These are phyloP conservation scores for Drosophila micromelanica DNA, from an alignment of 1,140 invertebrate species.

Conservation along the genomic window DNA sequence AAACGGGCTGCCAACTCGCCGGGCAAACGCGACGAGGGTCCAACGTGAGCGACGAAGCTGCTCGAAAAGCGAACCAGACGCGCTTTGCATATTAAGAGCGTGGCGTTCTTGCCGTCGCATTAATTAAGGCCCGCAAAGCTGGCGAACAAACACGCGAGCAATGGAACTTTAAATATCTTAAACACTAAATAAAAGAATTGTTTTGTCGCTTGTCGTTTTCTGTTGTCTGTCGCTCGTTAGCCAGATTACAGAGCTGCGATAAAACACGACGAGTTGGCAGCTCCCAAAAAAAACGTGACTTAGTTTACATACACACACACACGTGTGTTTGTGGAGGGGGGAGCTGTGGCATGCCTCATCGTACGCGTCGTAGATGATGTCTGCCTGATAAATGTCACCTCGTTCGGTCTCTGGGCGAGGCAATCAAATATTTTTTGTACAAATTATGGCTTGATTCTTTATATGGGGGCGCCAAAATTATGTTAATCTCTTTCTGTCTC, in stretches of 20 bases:
- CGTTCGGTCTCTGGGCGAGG: conserved; percentile 53
- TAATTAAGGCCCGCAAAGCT: conserved; percentile 65
- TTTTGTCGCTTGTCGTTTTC: conserved; percentile 18
- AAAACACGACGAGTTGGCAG: conserved; percentile 56
- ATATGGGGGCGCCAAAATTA: conserved; percentile 66
- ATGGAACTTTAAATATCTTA: conserved; percentile 70
- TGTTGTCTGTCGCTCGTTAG: conserved; percentile 15
- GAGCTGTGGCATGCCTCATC: conserved; percentile 51
- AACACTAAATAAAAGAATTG: conserved; percentile 39
- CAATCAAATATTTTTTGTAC: conserved; percentile 70
- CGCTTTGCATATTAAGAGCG: conserved; percentile 66
- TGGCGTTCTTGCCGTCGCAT: conserved; percentile 48
- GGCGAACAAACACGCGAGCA: conserved; percentile 45
- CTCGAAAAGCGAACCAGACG: conserved; percentile 47
- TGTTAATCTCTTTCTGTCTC: conserved; percentile 39
- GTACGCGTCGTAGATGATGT: conserved; percentile 59
- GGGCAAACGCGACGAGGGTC: background rate
- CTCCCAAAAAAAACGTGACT: conserved; percentile 68
- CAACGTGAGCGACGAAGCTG: conserved; percentile 36
- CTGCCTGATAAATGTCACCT: conserved; percentile 64
- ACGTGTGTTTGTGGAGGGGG: no score
- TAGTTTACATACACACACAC: conserved; percentile 30
- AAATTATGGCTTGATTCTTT: conserved; percentile 62
- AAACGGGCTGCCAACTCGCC: conserved; percentile 43
- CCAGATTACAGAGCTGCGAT: conserved; percentile 62